phyloP scores from a whole-genome alignment of 2,888 invertebrate genomes.

The Dasysyrphus albostriatus region DNA sequence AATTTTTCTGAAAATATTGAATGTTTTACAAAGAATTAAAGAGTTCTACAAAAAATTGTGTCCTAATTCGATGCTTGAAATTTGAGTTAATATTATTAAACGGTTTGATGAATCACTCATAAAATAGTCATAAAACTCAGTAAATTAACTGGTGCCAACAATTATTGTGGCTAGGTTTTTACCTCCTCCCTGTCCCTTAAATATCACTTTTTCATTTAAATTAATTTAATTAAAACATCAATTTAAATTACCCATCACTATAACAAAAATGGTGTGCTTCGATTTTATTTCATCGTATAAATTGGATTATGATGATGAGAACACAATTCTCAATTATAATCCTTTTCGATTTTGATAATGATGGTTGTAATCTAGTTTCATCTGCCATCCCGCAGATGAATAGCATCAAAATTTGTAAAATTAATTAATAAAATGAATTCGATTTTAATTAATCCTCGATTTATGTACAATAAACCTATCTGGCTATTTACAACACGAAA shows the following conservation, averaged over 20 bases:
- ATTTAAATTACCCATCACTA: constrained; percentile 8
- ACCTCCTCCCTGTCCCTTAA: too few species aligned
- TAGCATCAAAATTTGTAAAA: constrained; percentile 53
- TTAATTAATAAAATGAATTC: constrained; percentile 58
- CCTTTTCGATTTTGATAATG: constrained; percentile 28
- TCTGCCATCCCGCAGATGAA: background rate
- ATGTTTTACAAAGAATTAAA: too few species aligned
- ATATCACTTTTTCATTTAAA: background rate
- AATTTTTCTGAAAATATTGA: too few species aligned
- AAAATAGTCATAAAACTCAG: too few species aligned
- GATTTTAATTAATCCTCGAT: constrained; percentile 45
- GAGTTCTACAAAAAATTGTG: too few species aligned
- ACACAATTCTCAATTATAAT: constrained; percentile 25
- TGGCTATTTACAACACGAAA: background rate
- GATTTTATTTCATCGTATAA: constrained; percentile 4
- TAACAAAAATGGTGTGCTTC: background rate
- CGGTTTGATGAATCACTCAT: too few species aligned
- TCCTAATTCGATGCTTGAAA: too few species aligned
- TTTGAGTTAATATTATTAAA: too few species aligned
- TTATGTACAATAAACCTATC: background rate
- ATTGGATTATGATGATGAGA: background rate
- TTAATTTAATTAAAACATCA: constrained; percentile 25
- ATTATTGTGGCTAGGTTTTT: too few species aligned
- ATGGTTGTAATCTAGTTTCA: constrained; percentile 39
- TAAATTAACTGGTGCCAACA: too few species aligned